Percentiles rank a stretch among this genome's conserved stretches.
These are phyloP conservation scores for Chironomus striatipennis DNA, from an alignment of 1,140 invertebrate species.

Conservation along the genomic window DNA sequence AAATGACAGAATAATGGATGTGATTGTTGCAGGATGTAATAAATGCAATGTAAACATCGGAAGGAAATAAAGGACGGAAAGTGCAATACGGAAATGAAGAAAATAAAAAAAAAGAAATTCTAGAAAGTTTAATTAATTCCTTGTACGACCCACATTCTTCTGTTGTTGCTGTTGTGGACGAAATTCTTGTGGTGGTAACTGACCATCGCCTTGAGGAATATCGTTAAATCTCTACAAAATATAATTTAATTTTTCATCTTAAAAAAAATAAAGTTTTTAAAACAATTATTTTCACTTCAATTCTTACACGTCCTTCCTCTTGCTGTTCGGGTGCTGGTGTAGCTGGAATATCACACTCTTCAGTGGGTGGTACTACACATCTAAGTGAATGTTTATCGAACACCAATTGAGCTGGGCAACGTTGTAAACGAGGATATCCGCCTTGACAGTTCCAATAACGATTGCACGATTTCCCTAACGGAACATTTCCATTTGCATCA, in stretches of 20 bases:
- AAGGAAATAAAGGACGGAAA: too few species aligned
- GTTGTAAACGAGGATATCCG: slow-evolving; percentile 79
- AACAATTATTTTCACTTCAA: not conserved
- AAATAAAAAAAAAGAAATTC: not conserved
- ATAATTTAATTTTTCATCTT: not conserved
- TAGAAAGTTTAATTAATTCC: slow-evolving; percentile 15
- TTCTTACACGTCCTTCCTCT: slow-evolving; percentile 27
- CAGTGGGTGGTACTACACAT: slow-evolving; percentile 80
- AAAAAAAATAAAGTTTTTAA: not conserved
- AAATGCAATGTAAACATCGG: too few species aligned
- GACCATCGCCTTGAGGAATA: not conserved
- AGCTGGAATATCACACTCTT: slow-evolving; percentile 74
- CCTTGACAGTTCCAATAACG: slow-evolving; percentile 90
- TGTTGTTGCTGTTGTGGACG: slow-evolving; percentile 1
- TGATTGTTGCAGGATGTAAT: too few species aligned
- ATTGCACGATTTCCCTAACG: slow-evolving; percentile 81
- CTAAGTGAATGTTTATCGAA: slow-evolving; percentile 74
- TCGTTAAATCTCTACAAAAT: not conserved
- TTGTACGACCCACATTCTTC: slow-evolving; percentile 16
- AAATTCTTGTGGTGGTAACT: not conserved
- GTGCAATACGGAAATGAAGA: too few species aligned
- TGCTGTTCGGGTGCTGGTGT: slow-evolving; percentile 49
- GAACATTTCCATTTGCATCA: slow-evolving; percentile 54
- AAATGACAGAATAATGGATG: too few species aligned
- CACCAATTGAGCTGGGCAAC: slow-evolving; percentile 82